Percentiles rank a stretch among this genome's conserved stretches.
Conservation (phyloP, 1,140 invertebrate species). For the Cherax quadricarinatus region DNA sequence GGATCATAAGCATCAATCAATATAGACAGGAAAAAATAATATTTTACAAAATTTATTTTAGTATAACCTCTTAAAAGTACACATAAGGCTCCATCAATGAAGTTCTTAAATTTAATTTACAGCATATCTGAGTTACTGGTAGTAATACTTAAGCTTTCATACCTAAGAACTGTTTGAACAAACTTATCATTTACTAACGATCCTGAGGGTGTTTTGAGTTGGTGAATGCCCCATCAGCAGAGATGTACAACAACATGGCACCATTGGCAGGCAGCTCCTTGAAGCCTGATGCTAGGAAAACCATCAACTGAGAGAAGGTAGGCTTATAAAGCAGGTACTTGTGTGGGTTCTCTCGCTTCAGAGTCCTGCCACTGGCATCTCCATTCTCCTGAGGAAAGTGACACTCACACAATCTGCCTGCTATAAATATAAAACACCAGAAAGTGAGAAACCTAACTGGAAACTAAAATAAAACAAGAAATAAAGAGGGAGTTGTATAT, state of each 20-base stretch:
- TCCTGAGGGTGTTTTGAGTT: conserved; percentile 92
- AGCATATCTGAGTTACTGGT: no score
- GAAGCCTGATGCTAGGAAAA: conserved; percentile 93
- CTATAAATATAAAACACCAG: neutral
- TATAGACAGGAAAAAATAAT: no score
- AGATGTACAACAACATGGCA: conserved; percentile 94
- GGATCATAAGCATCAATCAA: no score
- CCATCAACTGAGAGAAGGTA: conserved; percentile 93
- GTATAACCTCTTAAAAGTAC: no score
- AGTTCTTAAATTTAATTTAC: no score
- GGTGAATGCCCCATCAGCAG: conserved; percentile 94
- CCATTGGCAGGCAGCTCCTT: conserved; percentile 95
- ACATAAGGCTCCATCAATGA: no score
- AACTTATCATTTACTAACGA: conserved; percentile 81
- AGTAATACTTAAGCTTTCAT: no score
- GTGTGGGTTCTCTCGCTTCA: conserved; percentile 94
- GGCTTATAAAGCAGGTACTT: conserved; percentile 98
- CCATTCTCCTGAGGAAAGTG: conserved; percentile 82
- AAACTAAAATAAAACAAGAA: no score
- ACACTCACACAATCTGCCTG: conserved; percentile 20
- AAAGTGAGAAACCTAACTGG: no score
- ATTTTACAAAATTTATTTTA: no score
- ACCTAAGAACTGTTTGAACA: neutral
- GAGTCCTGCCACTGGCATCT: conserved; percentile 67
- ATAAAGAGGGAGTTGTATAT: no score